Evolutionary conservation across 2,113 vertebrate genomes (phyloP), one percentile per base, ranked within the genome.

Genomic region (Colius striatus): DNA sequence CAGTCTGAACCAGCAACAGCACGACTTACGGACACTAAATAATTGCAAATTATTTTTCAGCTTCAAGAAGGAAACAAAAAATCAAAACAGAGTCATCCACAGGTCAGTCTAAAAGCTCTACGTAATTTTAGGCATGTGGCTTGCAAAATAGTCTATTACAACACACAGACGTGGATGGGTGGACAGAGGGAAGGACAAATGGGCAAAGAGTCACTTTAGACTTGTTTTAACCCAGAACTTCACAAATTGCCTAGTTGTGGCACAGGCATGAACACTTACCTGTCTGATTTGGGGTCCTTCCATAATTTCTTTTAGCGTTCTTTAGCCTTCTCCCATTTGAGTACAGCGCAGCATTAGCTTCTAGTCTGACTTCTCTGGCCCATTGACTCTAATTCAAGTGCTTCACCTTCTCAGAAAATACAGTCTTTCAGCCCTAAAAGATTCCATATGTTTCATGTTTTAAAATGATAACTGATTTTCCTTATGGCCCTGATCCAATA

Each of bases 51-150:
- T 61, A 32, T 81, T 95, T 90, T 97, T 87, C 95, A 96, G 94
- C 77, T 90, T 87, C 68, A 98, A 96, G 97, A 97, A 48, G 95
- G 82, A 17, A 95, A 96, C 57, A 84, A 94, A 94, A 96, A 67
- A 83, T 95, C 96, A 85, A 97, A 96, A 55, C 98, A 99, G 98
- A 98, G 97, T 83, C 97, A 96, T 74, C 94, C 97, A 51, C 98
- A 99, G 99, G 99, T 99, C 70, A 96, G 98, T 94, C 18, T 34
- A 45, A 74, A 32, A 27, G 41, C 11, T n/a, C 7, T 30, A 23
- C 6, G 2, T 23, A 61, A 10, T 75, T 92, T 66, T 61, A 78
- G 22, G 5, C 29, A 47, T 48, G 25, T 74, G 51, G 51, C 20
- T 89, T 73, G 19, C 45, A 72, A 60, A 96, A 61, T 36, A 84